A percentile compares a stretch with the other conserved stretches of the same genome.
phyloP scores from a whole-genome alignment of 2,113 vertebrate species.

The Nannobrachium achirus region DNA sequence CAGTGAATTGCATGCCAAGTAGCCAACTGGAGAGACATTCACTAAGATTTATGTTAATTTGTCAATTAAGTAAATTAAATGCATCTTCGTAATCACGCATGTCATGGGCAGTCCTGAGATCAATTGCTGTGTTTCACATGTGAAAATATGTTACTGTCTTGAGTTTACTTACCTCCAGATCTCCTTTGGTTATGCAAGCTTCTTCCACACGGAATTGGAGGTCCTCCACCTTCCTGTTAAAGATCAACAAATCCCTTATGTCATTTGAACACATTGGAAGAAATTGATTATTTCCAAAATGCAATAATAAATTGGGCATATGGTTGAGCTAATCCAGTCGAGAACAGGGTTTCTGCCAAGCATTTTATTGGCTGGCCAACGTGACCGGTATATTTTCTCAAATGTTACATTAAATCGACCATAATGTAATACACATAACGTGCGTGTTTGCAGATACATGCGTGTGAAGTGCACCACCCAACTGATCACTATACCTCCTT shows the following conservation, averaged over 20 bases:
- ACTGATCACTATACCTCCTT: no score
- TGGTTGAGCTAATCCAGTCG: not conserved
- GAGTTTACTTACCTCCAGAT: conserved; percentile 91
- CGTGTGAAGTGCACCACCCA: no score
- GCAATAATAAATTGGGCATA: not conserved
- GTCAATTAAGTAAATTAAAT: not conserved
- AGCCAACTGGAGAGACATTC: not conserved
- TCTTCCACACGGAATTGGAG: conserved; percentile 98
- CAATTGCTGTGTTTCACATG: not conserved
- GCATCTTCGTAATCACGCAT: not conserved
- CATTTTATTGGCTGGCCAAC: no score
- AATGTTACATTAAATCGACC: no score
- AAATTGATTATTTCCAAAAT: not conserved
- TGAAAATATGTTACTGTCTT: not conserved
- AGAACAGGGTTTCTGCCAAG: not conserved
- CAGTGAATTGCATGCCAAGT: not conserved
- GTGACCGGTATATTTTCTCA: no score
- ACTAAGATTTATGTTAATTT: not conserved
- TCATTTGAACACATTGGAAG: not conserved
- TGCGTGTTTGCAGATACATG: no score
- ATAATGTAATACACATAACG: no score
- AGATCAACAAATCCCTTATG: conserved; percentile 42
- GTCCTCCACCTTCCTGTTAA: conserved; percentile 94
- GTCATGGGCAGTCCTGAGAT: not conserved
- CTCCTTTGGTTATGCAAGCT: conserved; percentile 98